A percentile compares a stretch with the other conserved stretches of the same genome.
Conservation (phyloP, 2,888 invertebrate genomes). For the Protophormia terraenovae region DNA sequence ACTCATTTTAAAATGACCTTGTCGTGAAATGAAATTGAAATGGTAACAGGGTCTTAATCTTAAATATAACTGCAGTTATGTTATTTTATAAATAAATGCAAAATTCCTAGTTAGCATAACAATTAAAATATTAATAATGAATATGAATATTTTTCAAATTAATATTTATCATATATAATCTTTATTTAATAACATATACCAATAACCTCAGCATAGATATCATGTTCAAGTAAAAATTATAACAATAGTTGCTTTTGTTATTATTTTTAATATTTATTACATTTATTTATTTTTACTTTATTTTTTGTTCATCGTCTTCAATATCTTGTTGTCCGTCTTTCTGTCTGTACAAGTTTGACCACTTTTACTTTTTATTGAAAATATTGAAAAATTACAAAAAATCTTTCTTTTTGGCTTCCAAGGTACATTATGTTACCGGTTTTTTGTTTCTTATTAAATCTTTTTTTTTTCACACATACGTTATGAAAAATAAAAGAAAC, state of each 20-base stretch:
- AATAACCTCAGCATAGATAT: not conserved
- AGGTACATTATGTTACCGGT: slow-evolving; percentile 10
- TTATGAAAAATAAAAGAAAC: too few species aligned
- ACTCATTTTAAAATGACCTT: slow-evolving; percentile 21
- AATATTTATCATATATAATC: not conserved
- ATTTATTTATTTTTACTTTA: not conserved
- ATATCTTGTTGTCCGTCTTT: not conserved
- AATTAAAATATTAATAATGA: not conserved
- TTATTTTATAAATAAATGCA: not conserved
- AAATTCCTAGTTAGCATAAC: not conserved
- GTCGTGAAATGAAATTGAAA: slow-evolving; percentile 7
- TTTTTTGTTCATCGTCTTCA: not conserved
- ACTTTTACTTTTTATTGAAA: slow-evolving; percentile 75
- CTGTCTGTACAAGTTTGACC: slow-evolving; percentile 70
- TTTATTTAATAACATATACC: not conserved
- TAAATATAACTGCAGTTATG: not conserved
- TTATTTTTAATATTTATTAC: slow-evolving; percentile 9
- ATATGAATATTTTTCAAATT: not conserved
- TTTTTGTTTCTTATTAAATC: slow-evolving; percentile 34
- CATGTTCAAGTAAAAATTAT: not conserved
- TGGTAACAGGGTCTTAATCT: not conserved
- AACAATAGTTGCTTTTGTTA: not conserved
- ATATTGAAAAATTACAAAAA: not conserved
- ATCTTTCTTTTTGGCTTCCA: slow-evolving; percentile 14
- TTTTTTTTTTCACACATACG: too few species aligned